Percentiles rank a stretch among this genome's conserved stretches.
Evolutionary conservation across 2,888 invertebrate species (phyloP).

Genomic region (Acheta domesticus): DNA sequence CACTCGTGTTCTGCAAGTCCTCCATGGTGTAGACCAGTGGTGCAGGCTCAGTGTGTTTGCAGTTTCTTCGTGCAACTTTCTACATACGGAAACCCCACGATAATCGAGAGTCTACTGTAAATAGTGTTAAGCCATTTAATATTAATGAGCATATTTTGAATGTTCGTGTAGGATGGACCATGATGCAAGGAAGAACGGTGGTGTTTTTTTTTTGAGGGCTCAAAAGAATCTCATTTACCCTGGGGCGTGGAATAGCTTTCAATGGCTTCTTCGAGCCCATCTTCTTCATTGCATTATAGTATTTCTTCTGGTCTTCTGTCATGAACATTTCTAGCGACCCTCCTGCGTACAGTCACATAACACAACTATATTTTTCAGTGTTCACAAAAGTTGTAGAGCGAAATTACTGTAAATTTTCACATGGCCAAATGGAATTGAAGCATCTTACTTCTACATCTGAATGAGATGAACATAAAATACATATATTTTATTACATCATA

Average conservation of each 20-base stretch:
- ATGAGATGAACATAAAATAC: too few relatives aligned
- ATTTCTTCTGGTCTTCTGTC: slow-evolving; percentile 99
- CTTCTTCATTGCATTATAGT: slow-evolving; percentile 99
- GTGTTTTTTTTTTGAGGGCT: not conserved
- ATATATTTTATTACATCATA: too few relatives aligned
- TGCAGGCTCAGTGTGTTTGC: slow-evolving; percentile 1
- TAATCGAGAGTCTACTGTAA: slow-evolving; percentile 18
- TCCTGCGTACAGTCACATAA: slow-evolving; percentile 61
- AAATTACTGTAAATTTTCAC: not conserved
- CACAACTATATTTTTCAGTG: slow-evolving; percentile 11
- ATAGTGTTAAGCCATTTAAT: slow-evolving; percentile 18
- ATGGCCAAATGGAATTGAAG: not conserved
- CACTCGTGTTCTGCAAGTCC: slow-evolving; percentile 18
- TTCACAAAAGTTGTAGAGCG: not conserved
- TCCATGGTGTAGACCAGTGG: slow-evolving; percentile 2
- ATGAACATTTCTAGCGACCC: slow-evolving; percentile 99
- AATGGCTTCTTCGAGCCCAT: slow-evolving; percentile 98
- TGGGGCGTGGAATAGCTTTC: slow-evolving; percentile 96
- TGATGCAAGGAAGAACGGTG: slow-evolving; percentile 18
- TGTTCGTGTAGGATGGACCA: slow-evolving; percentile 9
- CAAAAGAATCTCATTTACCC: slow-evolving; percentile 59
- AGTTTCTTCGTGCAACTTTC: slow-evolving; percentile 7
- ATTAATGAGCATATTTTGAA: not conserved
- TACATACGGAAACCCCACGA: not conserved
- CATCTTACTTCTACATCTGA: too few relatives aligned